Evolutionary conservation across 2,888 invertebrate species (phyloP), one percentile per base, ranked within the genome.

Genomic region (Cantharis lateralis): DNA sequence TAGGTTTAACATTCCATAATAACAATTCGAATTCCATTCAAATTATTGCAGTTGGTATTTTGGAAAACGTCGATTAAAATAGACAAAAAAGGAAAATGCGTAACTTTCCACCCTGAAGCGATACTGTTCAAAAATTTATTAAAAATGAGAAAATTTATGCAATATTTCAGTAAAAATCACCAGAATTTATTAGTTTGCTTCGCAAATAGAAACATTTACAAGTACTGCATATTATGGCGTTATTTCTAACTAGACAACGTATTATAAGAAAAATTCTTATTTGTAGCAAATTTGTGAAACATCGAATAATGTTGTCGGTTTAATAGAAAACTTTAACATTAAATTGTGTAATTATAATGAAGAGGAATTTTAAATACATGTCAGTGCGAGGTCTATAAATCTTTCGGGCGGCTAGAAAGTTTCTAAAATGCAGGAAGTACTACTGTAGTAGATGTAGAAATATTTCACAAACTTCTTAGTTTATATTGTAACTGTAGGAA

Each of bases 371-470:
- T 26, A 63, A 74, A 26, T 75, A 68, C 71, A 64, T 63, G 74
- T 62, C 70, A 71, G 62, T 71, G 74, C 16, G 68, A 68, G 71
- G 77, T 69, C 28, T 71, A 72, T 77, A 77, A 77, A 77, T 77
- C 72, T 71, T 74, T 18, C 28, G 62, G 63, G 73, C 61, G 72
- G 68, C 48, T 74, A 71, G 71, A 69, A 69, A 77, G 74, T 71
- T 68, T 71, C 64, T 71, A 63, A 74, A 77, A 74, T 75, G 62
- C 72, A 69, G 69, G 62, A 69, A 68, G 70, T 48, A 74, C 72
- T 72, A 72, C 64, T 71, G 62, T 71, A 77, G 74, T 63, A 68
- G 72, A 74, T 72, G 66, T 68, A 74, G 74, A 77, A 73, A 77
- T 70, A 68, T 77, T 68, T 70, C 68, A 64, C 63, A 28, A 18